Evolutionary conservation across 2,797 vertebrate genomes (phyloP).

Genomic region (Pelochelys cantorii): DNA sequence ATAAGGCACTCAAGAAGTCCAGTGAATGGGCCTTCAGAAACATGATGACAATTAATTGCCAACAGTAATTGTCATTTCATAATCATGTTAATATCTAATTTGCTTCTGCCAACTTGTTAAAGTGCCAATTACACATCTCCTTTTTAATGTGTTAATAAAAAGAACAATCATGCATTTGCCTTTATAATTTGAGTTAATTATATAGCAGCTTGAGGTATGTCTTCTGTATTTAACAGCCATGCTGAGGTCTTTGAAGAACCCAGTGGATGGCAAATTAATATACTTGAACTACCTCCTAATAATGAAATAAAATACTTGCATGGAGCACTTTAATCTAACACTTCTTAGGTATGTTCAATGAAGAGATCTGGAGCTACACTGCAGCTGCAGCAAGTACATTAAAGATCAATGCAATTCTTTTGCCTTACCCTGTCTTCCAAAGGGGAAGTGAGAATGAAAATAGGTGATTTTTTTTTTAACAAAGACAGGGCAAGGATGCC

Average conservation of each 20-base stretch:
- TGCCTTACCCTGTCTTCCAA: background rate
- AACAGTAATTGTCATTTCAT: slow-evolving; percentile 73
- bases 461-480: background rate
- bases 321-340: slow-evolving; percentile 23
- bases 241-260: slow-evolving; percentile 50
- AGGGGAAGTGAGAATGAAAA: background rate
- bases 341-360: background rate
- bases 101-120: slow-evolving; percentile 68
- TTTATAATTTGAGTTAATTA: slow-evolving; percentile 78
- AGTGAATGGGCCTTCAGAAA: slow-evolving; percentile 55
- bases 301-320: slow-evolving; percentile 56
- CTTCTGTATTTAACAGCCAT: slow-evolving; percentile 57
- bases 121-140: slow-evolving; percentile 69
- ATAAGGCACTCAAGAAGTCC: slow-evolving; percentile 32
- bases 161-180: slow-evolving; percentile 70
- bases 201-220: slow-evolving; percentile 66
- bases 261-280: slow-evolving; percentile 64
- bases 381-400: background rate
- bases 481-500: too few species aligned
- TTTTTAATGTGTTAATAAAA: slow-evolving; percentile 74
- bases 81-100: slow-evolving; percentile 77
- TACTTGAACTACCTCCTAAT: slow-evolving; percentile 54
- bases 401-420: background rate
- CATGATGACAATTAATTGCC: slow-evolving; percentile 71
- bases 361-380: background rate